Base-by-base conservation (phyloP, 2,113 vertebrate genomes). In the Baryphthengus martii region DNA sequence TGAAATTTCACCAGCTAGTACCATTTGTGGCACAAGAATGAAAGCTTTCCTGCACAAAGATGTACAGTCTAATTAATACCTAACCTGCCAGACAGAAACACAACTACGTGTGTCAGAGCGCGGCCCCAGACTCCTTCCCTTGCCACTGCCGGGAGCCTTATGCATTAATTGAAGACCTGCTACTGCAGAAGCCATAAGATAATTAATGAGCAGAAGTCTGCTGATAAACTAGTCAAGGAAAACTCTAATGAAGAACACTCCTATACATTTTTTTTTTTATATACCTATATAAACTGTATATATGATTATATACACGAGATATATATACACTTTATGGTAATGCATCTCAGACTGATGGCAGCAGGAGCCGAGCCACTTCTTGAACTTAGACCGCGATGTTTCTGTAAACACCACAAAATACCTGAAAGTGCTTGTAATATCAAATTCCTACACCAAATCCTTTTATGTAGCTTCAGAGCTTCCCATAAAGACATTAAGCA, bases 401-500 rank as follows among this genome's bases (percentile, higher is more conserved):
- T 93, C 68, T 74, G 58, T 75, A 85, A 96, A 89, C 79, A 91
- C 29, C 20, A 13, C 45, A 50, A 35, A 86, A 81, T 79, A 58
- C 53, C 59, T 66, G 55, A 77, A 72, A 82, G 21, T 35, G 28
- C 42, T 88, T 66, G 81, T 68, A 93, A 78, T 49, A 83, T 40
- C 65, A 78, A 61, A 91, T 94, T 81, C 40, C 50, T 84, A 39
- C 26, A 88, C 23, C 59, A 52, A 90, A 85, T 62, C 29, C 78
- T 87, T 74, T 92, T 50, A 84, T 37, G 70, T 28, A 91, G 78
- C 83, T 56, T 85, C 68, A 68, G 85, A 84, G 61, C 29, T 82
- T 91, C 62, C 68, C 82, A 93, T 78, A 90, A 91, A 95, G 77
- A 66, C 70, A 91, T 68, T 80, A 88, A 35, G 55, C 37, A 61